Percentiles rank a stretch among this genome's conserved stretches.
phyloP scores from a whole-genome alignment of 2,797 vertebrate species.

The Leptodactylus fallax region DNA sequence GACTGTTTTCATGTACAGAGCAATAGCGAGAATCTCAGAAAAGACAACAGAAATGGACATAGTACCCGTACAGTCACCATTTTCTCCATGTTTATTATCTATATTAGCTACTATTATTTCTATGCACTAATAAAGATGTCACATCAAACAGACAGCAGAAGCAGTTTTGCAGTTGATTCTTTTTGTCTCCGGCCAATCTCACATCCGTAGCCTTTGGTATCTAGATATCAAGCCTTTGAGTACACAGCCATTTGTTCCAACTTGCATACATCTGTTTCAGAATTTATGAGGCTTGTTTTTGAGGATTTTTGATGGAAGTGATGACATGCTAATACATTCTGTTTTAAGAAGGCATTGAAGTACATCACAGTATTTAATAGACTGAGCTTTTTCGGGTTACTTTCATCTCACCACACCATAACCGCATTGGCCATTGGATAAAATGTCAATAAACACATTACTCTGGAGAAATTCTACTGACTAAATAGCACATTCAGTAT shows the following conservation, averaged over 20 bases:
- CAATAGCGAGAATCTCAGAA: too few species aligned
- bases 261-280: slow-evolving; percentile 2
- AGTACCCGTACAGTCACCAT: neutral
- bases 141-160: neutral
- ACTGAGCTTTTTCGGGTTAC: too few species aligned
- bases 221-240: neutral
- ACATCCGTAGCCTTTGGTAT: neutral
- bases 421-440: too few species aligned
- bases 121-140: neutral
- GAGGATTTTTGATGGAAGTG: neutral
- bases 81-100: neutral
- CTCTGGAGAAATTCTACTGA: too few species aligned
- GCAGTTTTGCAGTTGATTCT: neutral
- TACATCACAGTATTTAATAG: too few species aligned
- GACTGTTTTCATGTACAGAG: too few species aligned
- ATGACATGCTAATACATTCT: neutral
- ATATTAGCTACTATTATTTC: neutral
- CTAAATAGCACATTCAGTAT: too few species aligned
- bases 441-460: too few species aligned
- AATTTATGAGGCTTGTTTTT: neutral
- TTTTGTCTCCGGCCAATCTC: neutral
- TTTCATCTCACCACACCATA: too few species aligned
- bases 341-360: too few species aligned
- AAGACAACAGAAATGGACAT: too few species aligned
- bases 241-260: neutral